Evolutionary conservation across 53 echinoderm and acorn worm species (phyloP), one percentile per base, ranked within the genome.

Genomic region (Henricia sp.): DNA sequence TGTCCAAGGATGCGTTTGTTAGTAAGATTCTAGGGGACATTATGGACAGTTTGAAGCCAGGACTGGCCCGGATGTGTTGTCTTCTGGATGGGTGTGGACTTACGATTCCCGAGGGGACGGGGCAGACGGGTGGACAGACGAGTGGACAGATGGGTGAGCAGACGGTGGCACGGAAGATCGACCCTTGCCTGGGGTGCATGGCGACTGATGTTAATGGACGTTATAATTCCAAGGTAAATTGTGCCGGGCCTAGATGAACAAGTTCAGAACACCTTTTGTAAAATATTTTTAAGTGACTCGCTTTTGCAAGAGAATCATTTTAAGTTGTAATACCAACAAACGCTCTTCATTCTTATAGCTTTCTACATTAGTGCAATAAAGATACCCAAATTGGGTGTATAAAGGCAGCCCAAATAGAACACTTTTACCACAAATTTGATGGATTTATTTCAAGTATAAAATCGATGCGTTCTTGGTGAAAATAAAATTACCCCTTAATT

Each of bases 71-170:
- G 64, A 80, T 64, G 63, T 80, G 80, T 50, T 80, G 80, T 50
- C 35, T 64, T 29, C 48, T 80, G 64, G 48, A 44, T 25, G 80
- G 80, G 63, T 80, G 80, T n/a, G 80, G 80, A 30, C 35, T 80
- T 14, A 59, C 21, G 4, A n/a, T n/a, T n/a, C n/a, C n/a, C n/a
- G n/a, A n/a, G n/a, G 68, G 2, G 19, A 41, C n/a, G 37, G 68
- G 4, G 68, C n/a, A 24, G 19, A 34, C 34, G 43, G 40, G 21
- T 20, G 70, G 46, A 1, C 9, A 13, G 27, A 46, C 43, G 43
- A 16, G 19, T 37, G 70, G 11, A 27, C 12, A 19, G 4, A n/a
- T 12, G 27, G n/a, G 1, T 27, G 70, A 42, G 37, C 29, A 60
- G 27, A 25, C 40, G 11, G 70, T 23, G 3, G 19, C 1, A 23